These are phyloP conservation scores for Enteromius anoplus DNA, from an alignment of 2,797 vertebrate species.

Conservation along the genomic window DNA sequence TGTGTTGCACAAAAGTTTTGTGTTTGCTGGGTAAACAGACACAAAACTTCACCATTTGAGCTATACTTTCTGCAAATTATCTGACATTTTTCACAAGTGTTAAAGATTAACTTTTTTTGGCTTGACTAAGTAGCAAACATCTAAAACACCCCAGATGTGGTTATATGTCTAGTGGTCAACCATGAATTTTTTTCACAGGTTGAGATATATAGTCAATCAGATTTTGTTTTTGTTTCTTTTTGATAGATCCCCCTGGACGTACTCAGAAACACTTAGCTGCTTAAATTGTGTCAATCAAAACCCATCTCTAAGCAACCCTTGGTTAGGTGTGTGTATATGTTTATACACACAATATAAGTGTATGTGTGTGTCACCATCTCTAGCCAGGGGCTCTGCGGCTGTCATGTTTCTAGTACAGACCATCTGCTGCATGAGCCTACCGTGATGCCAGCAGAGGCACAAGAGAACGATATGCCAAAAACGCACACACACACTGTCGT, in stretches of 20 bases:
- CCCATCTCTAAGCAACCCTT: background rate
- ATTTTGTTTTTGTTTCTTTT: background rate
- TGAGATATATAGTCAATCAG: background rate
- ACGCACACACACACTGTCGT: background rate
- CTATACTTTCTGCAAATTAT: too few relatives aligned
- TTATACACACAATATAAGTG: slow-evolving; percentile 4
- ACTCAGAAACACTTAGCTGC: background rate
- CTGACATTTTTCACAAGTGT: background rate
- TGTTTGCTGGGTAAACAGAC: too few relatives aligned
- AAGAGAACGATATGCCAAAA: slow-evolving; percentile 14
- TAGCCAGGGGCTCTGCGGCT: slow-evolving; percentile 69
- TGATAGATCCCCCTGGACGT: background rate
- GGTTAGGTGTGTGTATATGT: background rate
- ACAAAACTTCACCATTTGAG: too few relatives aligned
- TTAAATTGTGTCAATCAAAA: background rate
- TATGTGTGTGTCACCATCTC: slow-evolving; percentile 45
- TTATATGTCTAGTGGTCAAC: background rate
- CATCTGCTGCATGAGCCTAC: slow-evolving; percentile 74
- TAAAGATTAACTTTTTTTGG: too few relatives aligned
- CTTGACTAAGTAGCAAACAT: background rate
- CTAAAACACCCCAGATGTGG: background rate
- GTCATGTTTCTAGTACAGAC: slow-evolving; percentile 69
- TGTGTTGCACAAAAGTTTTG: too few relatives aligned
- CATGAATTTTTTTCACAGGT: background rate
- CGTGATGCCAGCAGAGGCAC: slow-evolving; percentile 41